phyloP scores from a whole-genome alignment of 2,888 invertebrate species.

The Agriopis marginaria region DNA sequence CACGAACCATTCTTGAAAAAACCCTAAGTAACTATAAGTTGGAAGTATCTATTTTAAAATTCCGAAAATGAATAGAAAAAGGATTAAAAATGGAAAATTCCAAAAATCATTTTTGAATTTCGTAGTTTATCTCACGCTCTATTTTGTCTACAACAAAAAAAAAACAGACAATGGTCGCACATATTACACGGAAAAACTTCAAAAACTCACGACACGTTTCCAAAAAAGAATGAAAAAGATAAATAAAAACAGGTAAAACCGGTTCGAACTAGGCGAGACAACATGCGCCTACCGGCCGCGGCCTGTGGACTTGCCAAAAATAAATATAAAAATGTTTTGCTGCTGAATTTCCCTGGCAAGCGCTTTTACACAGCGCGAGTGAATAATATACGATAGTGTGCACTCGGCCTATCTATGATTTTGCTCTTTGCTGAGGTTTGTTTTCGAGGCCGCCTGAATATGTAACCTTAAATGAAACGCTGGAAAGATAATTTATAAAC shows the following conservation, averaged over 20 bases:
- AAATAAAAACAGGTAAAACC: slow-evolving; percentile 52
- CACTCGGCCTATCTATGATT: slow-evolving; percentile 50
- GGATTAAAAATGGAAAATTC: background rate
- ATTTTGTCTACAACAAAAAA: slow-evolving; percentile 41
- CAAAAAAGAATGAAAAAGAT: slow-evolving; percentile 39
- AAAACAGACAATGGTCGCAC: slow-evolving; percentile 47
- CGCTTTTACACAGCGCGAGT: slow-evolving; percentile 58
- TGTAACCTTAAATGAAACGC: background rate
- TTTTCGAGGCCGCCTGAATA: background rate
- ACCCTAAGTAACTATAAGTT: no score
- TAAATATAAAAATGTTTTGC: slow-evolving; percentile 48
- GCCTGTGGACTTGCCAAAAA: slow-evolving; percentile 47
- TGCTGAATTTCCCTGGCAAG: slow-evolving; percentile 51
- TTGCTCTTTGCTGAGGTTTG: slow-evolving; percentile 24
- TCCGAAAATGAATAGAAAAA: no score
- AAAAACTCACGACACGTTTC: slow-evolving; percentile 49
- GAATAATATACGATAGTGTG: slow-evolving; percentile 66
- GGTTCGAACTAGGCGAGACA: slow-evolving; percentile 50
- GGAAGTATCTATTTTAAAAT: no score
- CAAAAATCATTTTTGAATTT: background rate
- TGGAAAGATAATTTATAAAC: no score
- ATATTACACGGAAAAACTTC: slow-evolving; percentile 52
- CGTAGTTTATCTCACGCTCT: slow-evolving; percentile 4
- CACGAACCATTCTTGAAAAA: no score
- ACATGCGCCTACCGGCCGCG: slow-evolving; percentile 59